Conservation (phyloP, 2,888 invertebrate genomes). For the Acronicta leporina region DNA sequence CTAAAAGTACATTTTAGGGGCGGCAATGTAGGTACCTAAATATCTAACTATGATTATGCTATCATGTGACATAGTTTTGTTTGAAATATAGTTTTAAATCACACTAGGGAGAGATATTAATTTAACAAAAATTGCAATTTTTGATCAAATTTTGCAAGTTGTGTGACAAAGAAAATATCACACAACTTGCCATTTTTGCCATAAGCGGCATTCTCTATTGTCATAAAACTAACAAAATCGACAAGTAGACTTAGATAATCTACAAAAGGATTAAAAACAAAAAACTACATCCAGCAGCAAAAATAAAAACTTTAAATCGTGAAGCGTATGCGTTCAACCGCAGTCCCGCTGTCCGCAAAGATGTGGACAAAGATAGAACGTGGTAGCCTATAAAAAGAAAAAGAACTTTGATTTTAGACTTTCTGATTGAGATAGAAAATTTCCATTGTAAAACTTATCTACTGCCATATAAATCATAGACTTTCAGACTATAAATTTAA, state of each 20-base stretch:
- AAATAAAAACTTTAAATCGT: conserved; percentile 3
- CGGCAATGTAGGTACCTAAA: neutral
- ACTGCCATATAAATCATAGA: neutral
- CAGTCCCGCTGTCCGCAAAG: conserved; percentile 9
- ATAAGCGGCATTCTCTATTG: too few relatives aligned
- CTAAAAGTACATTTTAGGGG: conserved; percentile 17
- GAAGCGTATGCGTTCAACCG: conserved; percentile 17
- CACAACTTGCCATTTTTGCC: too few relatives aligned
- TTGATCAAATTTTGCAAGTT: too few relatives aligned
- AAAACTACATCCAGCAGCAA: conserved; percentile 5
- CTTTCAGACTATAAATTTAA: too few relatives aligned
- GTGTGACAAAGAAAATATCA: too few relatives aligned
- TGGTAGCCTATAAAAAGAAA: conserved; percentile 16
- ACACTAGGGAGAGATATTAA: too few relatives aligned
- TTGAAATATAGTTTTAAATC: neutral
- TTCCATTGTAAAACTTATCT: neutral
- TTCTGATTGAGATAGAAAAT: neutral
- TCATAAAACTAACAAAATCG: too few relatives aligned
- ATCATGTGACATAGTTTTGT: conserved; percentile 13
- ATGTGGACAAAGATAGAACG: conserved; percentile 31
- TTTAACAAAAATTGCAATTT: too few relatives aligned
- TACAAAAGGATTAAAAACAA: conserved; percentile 1
- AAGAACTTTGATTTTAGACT: conserved; percentile 18
- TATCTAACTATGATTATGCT: conserved; percentile 21
- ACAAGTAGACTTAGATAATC: too few relatives aligned